phyloP scores from a whole-genome alignment of 2,888 invertebrate genomes.

The Lycia hirtaria region DNA sequence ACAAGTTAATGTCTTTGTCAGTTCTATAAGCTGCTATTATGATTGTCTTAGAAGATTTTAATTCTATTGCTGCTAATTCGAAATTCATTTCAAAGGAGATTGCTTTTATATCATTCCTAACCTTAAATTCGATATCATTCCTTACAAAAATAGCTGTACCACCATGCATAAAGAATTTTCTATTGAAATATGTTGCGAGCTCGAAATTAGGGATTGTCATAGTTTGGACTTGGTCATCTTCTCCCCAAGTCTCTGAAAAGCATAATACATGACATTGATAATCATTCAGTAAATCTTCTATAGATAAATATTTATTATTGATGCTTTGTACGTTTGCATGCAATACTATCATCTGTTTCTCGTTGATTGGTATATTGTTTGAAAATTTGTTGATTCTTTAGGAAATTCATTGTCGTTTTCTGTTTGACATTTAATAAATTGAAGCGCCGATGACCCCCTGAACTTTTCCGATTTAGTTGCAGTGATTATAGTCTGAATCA shows the following conservation, averaged over 20 bases:
- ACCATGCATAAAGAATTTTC: slow-evolving; percentile 3
- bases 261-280: slow-evolving; percentile 6
- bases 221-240: slow-evolving; percentile 1
- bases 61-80: slow-evolving; percentile 2
- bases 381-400: background rate
- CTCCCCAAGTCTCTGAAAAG: slow-evolving; percentile 3
- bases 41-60: background rate
- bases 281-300: slow-evolving; percentile 2
- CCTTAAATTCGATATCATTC: background rate
- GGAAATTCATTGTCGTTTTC: too few species aligned
- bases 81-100: slow-evolving; percentile 8
- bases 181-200: background rate
- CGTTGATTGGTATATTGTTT: background rate
- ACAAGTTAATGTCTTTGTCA: slow-evolving; percentile 1
- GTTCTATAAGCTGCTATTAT: slow-evolving; percentile 1
- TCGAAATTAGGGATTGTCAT: background rate
- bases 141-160: background rate
- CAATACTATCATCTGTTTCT: background rate
- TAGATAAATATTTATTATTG: background rate
- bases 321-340: slow-evolving; percentile 9
- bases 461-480: background rate
- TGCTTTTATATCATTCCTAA: background rate
- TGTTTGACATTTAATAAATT: background rate
- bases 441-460: background rate
- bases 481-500: background rate